These are phyloP conservation scores for Aplysina aerophoba DNA, from an alignment of 37 sponge, comb jelly and placozoan species.

Conservation along the genomic window DNA sequence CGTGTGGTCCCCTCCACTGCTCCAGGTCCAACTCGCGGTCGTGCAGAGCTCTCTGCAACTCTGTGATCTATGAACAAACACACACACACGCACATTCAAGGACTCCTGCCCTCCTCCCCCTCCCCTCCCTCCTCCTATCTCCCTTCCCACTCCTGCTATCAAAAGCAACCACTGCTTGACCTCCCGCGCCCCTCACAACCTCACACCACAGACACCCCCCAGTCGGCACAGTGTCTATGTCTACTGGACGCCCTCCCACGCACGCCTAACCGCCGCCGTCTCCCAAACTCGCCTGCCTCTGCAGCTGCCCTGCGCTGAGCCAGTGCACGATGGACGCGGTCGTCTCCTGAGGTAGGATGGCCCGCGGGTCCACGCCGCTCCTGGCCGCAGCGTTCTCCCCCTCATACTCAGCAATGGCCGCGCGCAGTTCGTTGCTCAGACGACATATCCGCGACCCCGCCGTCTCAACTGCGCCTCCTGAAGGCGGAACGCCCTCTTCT, in stretches of 20 bases:
- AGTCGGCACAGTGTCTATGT: too few relatives aligned
- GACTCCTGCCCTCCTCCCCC: background rate
- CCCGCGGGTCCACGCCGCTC: background rate
- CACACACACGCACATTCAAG: conserved; percentile 10
- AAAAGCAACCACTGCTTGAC: too few relatives aligned
- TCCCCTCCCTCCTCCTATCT: too few relatives aligned
- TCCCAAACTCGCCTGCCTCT: background rate
- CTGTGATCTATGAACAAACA: conserved; percentile 25
- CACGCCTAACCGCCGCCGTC: background rate
- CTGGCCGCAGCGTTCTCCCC: background rate
- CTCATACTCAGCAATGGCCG: conserved; percentile 12
- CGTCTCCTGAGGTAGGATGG: conserved; percentile 21
- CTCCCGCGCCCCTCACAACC: too few relatives aligned
- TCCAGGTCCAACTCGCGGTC: conserved; percentile 11
- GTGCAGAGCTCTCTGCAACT: background rate
- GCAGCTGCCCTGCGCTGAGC: conserved; percentile 14
- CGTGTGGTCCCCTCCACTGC: background rate
- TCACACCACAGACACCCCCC: too few relatives aligned
- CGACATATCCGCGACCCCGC: conserved; percentile 3
- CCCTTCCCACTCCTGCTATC: too few relatives aligned
- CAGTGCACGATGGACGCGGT: background rate
- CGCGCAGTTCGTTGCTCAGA: conserved; percentile 9
- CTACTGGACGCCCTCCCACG: background rate
- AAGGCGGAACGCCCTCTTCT: background rate
- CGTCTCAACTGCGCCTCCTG: background rate